A percentile compares a stretch with the other conserved stretches of the same genome.
Conservation (phyloP, 2,888 invertebrate genomes). For the Lagria hirta region DNA sequence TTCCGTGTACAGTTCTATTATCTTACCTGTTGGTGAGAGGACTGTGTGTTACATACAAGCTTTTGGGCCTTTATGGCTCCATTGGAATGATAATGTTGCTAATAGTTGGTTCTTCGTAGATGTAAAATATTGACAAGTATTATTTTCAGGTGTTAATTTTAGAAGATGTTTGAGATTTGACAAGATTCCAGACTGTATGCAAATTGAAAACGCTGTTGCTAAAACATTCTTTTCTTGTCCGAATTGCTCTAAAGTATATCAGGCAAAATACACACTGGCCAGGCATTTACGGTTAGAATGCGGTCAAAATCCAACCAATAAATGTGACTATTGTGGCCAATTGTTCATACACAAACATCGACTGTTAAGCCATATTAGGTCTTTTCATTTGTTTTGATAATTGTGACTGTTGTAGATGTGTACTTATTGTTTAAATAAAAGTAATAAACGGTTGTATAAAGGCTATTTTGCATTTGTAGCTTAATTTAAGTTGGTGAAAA, state of each 20-base stretch:
- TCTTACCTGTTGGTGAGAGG: no score
- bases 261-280: conserved; percentile 44
- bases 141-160: no score
- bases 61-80: no score
- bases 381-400: conserved; percentile 34
- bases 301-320: conserved; percentile 47
- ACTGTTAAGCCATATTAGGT: conserved; percentile 43
- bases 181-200: no score
- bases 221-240: conserved; percentile 37
- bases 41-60: no score
- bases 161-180: no score
- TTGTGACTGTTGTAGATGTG: conserved; percentile 5
- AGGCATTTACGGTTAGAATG: conserved; percentile 55
- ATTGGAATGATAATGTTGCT: no score
- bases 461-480: neutral
- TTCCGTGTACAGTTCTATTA: no score
- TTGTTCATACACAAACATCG: conserved; percentile 46
- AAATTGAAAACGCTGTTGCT: no score
- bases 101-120: no score
- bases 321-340: conserved; percentile 45
- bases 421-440: neutral
- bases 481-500: no score
- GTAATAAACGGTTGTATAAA: conserved; percentile 1
- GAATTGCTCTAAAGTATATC: conserved; percentile 47
- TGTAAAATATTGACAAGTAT: no score